These are phyloP conservation scores for Anoncus sp. DNA, from an alignment of 2,888 invertebrate genomes.

Conservation along the genomic window DNA sequence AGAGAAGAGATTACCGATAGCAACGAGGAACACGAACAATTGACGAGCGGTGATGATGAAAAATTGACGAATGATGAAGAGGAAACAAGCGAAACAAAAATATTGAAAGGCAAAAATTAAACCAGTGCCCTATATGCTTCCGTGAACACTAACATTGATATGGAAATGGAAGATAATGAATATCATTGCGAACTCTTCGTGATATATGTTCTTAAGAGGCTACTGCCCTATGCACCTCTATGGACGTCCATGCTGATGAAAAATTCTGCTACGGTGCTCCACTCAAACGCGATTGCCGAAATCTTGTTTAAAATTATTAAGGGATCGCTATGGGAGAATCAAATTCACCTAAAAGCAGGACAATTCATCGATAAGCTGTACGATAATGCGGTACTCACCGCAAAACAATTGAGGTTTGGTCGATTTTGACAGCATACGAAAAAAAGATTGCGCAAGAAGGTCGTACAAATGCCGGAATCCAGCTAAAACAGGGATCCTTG, in stretches of 20 bases:
- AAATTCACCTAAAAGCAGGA: conserved; percentile 24
- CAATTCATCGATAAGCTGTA: conserved; percentile 31
- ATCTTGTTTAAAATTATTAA: conserved; percentile 35
- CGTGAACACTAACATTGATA: conserved; percentile 1
- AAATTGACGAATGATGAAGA: too few relatives aligned
- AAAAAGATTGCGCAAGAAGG: neutral
- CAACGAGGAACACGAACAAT: too few relatives aligned
- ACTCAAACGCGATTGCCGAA: conserved; percentile 29
- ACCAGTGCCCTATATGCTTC: neutral
- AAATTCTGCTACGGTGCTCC: neutral
- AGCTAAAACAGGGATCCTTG: neutral
- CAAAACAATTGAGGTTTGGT: neutral
- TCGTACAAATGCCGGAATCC: neutral
- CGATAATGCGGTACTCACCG: conserved; percentile 22
- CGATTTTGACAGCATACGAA: conserved; percentile 7
- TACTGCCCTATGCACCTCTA: conserved; percentile 26
- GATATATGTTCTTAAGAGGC: conserved; percentile 17
- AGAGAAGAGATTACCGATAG: too few relatives aligned
- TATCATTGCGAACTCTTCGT: conserved; percentile 30
- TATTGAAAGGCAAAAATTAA: too few relatives aligned
- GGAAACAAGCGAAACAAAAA: too few relatives aligned
- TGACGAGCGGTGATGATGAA: too few relatives aligned
- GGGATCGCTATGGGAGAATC: conserved; percentile 18
- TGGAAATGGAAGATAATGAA: conserved; percentile 15
- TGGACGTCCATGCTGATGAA: conserved; percentile 38